Evolutionary conservation across 2,888 invertebrate species (phyloP), one percentile per base, ranked within the genome.

Genomic region (Andrena marginata): DNA sequence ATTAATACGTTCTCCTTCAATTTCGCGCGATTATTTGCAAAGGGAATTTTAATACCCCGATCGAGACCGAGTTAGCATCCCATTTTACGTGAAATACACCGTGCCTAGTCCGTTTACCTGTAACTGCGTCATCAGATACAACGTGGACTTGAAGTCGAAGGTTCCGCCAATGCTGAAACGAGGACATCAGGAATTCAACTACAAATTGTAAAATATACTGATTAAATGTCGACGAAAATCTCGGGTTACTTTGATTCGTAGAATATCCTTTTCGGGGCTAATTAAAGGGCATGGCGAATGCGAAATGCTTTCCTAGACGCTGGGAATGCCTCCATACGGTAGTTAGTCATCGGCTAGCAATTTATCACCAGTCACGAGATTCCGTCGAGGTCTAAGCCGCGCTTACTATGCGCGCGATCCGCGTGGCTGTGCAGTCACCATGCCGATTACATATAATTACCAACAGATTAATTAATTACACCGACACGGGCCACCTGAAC

Each of bases 361-460:
- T 93, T 93, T 90, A 93, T 93, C 92, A 93, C 90, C 86, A 89
- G 89, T 91, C 90, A 88, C 90, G 90, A 87, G 88, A 91, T 89
- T 90, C 87, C 87, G 85, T 83, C 85, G 86, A 56, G 56, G 86
- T 87, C 83, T 91, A 91, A 91, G 91, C 91, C 90, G 85, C 89
- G 88, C 90, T 92, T 90, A 74, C 89, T 91, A 91, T 92, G 91
- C 92, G 89, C 90, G 87, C 85, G 90, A 90, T 89, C 87, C 88
- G 82, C 88, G 87, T 85, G 86, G 85, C 80, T 82, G 87, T 86
- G 87, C 87, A 87, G 86, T 84, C 85, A 80, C 85, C 84, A 82
- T 83, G 85, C 88, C 91, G 92, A 92, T 92, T 92, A 92, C 91
- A 91, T 91, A 92, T 92, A 92, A 92, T 92, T 91, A 92, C 87